Base-by-base conservation (phyloP, 1,140 invertebrate species). In the Heliconius hewitsoni region DNA sequence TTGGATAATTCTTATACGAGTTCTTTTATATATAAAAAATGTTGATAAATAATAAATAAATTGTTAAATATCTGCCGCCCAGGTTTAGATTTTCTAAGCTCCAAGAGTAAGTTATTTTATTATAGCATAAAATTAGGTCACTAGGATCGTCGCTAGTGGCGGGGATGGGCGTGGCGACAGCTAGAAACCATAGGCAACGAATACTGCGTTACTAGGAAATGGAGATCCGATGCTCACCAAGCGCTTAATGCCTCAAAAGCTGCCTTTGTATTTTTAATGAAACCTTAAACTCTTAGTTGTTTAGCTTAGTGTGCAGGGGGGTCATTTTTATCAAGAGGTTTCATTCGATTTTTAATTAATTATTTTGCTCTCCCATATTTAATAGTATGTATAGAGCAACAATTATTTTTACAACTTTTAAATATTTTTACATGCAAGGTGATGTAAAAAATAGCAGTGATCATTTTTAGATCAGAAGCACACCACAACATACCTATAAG, bases 161-260 rank as follows among this genome's bases (percentile, higher is more conserved):
- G 72, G 72, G 71, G 55, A 70, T 50, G 74, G 75, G 75, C 77
- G 81, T 77, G 77, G 77, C 72, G 30, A 74, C 27, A 74, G 72
- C 79, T 80, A 75, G 70, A 71, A 71, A 27, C 46, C 66, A 42
- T 71, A n/a, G 23, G 39, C 8, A 55, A 30, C 13, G 42, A 37
- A 37, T 37, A 37, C 34, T 37, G 16, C 73, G 50, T 70, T 75
- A 71, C 78, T 37, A 66, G 60, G 46, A 75, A 52, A 34, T 50
- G 34, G 78, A 74, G 66, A 42, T 50, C 55, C 55, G 37, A 75
- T 71, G 60, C 78, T 79, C 71, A 55, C 60, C 60, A 71, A 79
- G 46, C 60, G 16, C 73, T 74, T 57, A 70, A 18, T 27, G 60
- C 71, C 66, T 50, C 57, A 60, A 13, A 73, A 50, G 37, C n/a